Evolutionary conservation across 2,797 vertebrate species (phyloP).

Genomic region (Chiloscyllium punctatum): DNA sequence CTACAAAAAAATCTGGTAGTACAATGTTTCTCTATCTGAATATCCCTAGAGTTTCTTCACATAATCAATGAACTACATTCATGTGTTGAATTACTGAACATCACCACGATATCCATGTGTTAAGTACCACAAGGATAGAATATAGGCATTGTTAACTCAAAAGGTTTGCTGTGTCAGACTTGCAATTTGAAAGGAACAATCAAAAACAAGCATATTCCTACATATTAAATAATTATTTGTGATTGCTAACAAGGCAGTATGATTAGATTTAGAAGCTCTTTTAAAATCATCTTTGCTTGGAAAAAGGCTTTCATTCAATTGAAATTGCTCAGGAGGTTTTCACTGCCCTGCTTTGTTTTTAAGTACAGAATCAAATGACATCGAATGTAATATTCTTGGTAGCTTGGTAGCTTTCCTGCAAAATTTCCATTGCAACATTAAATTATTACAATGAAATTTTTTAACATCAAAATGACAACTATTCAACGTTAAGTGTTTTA

Average conservation of each 20-base stretch:
- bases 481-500: neutral
- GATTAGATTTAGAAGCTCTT: neutral
- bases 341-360: neutral
- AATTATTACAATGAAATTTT: neutral
- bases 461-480: neutral
- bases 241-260: neutral
- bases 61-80: neutral
- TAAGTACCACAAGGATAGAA: neutral
- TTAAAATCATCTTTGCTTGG: neutral
- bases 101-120: neutral
- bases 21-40: neutral
- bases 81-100: neutral
- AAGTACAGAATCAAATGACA: neutral
- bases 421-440: neutral
- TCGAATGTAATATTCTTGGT: neutral
- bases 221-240: neutral
- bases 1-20: neutral
- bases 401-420: neutral
- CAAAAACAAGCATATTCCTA: neutral
- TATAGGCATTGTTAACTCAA: neutral
- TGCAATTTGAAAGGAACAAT: neutral
- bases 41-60: neutral
- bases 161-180: too few species aligned
- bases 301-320: neutral
- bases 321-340: neutral